phyloP scores from a whole-genome alignment of 2,113 vertebrate genomes.

The Scytalopus superciliaris region DNA sequence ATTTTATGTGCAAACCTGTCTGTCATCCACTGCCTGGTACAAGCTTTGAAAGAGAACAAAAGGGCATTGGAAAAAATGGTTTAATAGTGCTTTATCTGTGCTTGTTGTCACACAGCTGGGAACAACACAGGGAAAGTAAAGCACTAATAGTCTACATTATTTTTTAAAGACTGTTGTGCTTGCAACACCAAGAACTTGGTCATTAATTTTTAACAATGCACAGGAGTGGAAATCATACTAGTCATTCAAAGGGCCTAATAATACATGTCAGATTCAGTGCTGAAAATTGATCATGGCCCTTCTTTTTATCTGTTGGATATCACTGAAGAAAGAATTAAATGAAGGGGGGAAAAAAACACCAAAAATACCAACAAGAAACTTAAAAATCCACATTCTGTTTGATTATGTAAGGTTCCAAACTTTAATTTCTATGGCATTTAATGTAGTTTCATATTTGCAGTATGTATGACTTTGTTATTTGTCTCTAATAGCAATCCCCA shows the following conservation, averaged over 20 bases:
- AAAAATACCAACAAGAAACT: not conserved
- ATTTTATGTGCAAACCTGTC: not conserved
- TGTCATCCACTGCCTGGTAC: not conserved
- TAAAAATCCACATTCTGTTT: not conserved
- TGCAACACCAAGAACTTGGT: not conserved
- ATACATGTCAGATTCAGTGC: not conserved
- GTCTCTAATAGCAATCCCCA: not conserved
- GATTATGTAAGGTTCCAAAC: not conserved
- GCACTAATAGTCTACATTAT: not conserved
- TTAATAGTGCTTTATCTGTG: not conserved
- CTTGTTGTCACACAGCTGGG: not conserved
- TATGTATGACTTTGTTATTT: not conserved
- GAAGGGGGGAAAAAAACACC: accelerated
- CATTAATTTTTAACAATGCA: not conserved
- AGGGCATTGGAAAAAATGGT: not conserved
- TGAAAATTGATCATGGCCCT: not conserved
- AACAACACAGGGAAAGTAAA: not conserved
- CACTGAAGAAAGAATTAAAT: not conserved
- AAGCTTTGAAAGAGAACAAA: not conserved
- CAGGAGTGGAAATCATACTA: not conserved
- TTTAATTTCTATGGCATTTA: not conserved
- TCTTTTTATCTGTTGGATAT: not conserved
- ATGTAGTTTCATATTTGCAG: not conserved
- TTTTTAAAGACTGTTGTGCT: not conserved
- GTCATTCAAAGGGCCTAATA: not conserved